Base-by-base conservation (phyloP, 2,888 invertebrate genomes). In the Cylloceria caligata region DNA sequence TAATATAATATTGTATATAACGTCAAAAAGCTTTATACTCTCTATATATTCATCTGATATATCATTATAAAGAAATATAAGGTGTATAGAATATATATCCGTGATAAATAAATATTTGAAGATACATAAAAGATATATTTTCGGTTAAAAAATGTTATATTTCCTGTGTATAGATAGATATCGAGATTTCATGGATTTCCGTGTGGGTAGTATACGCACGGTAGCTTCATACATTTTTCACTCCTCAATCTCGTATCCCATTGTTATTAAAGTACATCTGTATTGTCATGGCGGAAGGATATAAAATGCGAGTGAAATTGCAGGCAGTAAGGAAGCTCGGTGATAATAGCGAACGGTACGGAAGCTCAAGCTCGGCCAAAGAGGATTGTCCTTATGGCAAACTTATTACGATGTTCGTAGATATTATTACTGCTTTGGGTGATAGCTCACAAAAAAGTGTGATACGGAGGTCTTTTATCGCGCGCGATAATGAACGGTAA, bases 301-400 rank as follows among this genome's bases (percentile, higher is more conserved):
- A 81, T 81, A 77, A 81, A 73, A 81, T 55, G 30, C 55, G 19
- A 60, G 79, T 45, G 65, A 72, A 80, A 80, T 77, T 82, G 76
- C 64, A 62, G 65, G 80, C 65, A 69, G 72, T 75, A 71, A 77
- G 77, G 42, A 73, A 75, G 73, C 80, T 75, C 52, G n/a, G 49
- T 47, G 57, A 36, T 52, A 62, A 69, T 76, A 71, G 67, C 65
- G 52, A 62, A 42, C 42, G 60, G 42, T 7, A 49, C 24, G 60
- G 30, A 60, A 52, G 67, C 19, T 21, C 1, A 42, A 78, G 34
- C 60, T 27, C 47, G 52, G 69, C 65, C 45, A 78, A 78, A 83
- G 75, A 72, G 73, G 83, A 83, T 81, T 81, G 81, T 81, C 78
- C 75, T 78, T 81, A 83, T 67, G 67, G 75, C 78, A 60, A 81